Base-by-base conservation (phyloP, 2,113 vertebrate genomes). In the Cavia porcellus region DNA sequence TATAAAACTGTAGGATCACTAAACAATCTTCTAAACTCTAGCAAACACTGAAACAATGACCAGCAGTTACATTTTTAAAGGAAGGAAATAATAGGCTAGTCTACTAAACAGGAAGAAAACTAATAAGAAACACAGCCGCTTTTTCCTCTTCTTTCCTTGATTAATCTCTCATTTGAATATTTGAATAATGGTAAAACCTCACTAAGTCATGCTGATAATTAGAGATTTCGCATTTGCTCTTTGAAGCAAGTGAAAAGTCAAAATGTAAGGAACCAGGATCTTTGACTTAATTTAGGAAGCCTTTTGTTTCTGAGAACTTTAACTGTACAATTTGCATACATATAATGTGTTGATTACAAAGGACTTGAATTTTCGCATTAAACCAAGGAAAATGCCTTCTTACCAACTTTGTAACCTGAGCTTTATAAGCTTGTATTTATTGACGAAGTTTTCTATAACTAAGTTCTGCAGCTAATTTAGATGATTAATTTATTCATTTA, bases 291-390 rank as follows among this genome's bases (percentile, higher is more conserved):
- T 95, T 93, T 90, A 86, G 57, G 62, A 95, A 95, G 82, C 5
- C 52, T 82, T 62, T 93, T 92, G n/a, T 92, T 96, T 96, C 83
- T 45, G 30, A 88, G 47, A 52, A 22, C 13, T 92, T 86, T 85
- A 96, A 97, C 81, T 61, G 84, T 75, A 91, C 64, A 70, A 96
- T 96, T 98, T 96, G 87, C 96, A 90, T 97, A 92, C 14, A 97
- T 95, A 96, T 90, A 92, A 96, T 89, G 77, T 81, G 90, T 87
- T 97, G 90, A 94, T 97, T 98, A 83, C 90, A 96, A 95, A 96
- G 77, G 45, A 52, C 77, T 92, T 86, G n/a, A 35, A 81, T 90
- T 85, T 97, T 87, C 45, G 97, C 92, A 74, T 92, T 92, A 96
- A 85, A 83, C 45, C 42, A 92, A 81, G 19, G 81, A 92, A 81